Base-by-base conservation (phyloP, 1,140 invertebrate genomes). In the Drosophila pallidifrons region DNA sequence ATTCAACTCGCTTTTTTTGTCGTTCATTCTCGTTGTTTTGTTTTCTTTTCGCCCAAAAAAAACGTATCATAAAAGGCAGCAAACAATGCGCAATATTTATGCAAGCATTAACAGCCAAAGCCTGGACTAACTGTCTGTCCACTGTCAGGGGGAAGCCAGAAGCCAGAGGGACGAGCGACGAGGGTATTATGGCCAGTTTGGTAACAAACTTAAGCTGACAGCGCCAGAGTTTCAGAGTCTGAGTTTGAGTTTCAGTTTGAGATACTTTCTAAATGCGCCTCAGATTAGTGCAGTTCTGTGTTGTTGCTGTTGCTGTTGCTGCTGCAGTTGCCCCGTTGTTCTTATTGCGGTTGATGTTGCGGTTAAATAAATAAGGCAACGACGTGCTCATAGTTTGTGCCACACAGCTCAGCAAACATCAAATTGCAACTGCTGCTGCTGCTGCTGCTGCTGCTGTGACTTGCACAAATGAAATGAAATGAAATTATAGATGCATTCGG, bases 301-400 rank as follows among this genome's bases (percentile, higher is more conserved):
- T 41, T 68, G 49, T 38, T 32, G 30, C 30, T 43, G 28, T 46
- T 10, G 69, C 58, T 46, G 32, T 20, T 38, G 49, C 54, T 15
- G 25, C 25, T 28, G 49, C 38, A n/a, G 66, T 47, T 51, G 11
- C 60, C 20, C 76, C 76, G 82, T 87, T 86, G 83, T 87, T 87
- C 83, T 88, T 88, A 82, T 87, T 87, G 82, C 83, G 82, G 82
- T 87, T 85, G 75, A 71, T 83, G 72, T 87, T 87, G 83, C 83
- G 83, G 83, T 87, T 86, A 88, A 88, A 83, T 87, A 87, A 87
- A 83, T 87, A 87, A 88, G 79, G 77, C 83, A 88, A 69, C 77
- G 58, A 70, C 66, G 66, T 75, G 66, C 65, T 75, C 58, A 75
- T 68, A 68, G 72, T 66, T 71, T 73, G 70, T 63, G 25, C 51